Conservation (phyloP, 2,113 vertebrate genomes). For the Anoplopoma fimbria region DNA sequence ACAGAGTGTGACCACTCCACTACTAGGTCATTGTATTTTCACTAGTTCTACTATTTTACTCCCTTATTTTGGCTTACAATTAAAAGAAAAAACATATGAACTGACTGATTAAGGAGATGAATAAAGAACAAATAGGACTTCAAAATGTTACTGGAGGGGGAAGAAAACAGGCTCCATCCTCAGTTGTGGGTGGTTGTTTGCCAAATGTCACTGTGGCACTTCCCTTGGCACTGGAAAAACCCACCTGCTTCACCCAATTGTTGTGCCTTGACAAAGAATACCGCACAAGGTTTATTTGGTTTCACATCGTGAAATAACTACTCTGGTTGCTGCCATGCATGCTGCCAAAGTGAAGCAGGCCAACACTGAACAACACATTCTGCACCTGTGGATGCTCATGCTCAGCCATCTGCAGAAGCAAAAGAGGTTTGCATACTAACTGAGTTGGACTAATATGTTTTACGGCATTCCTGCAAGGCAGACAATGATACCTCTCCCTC, state of each 20-base stretch:
- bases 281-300: neutral
- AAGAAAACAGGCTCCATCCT: neutral
- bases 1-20: neutral
- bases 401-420: constrained; percentile 2
- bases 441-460: constrained; percentile 35
- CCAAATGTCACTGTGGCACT: constrained; percentile 4
- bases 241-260: neutral
- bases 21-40: neutral
- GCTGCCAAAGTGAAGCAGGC: neutral
- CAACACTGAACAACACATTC: neutral
- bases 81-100: neutral
- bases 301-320: neutral
- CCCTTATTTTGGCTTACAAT: neutral
- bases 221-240: neutral
- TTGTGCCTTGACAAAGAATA: neutral
- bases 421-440: neutral
- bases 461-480: constrained; percentile 14
- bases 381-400: constrained; percentile 22
- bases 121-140: neutral
- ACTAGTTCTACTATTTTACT: neutral
- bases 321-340: neutral
- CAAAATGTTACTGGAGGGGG: neutral
- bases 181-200: neutral
- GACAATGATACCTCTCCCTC: constrained; percentile 4
- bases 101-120: neutral